Evolutionary conservation across 2,797 vertebrate species (phyloP).

Genomic region (Chromis chromis): DNA sequence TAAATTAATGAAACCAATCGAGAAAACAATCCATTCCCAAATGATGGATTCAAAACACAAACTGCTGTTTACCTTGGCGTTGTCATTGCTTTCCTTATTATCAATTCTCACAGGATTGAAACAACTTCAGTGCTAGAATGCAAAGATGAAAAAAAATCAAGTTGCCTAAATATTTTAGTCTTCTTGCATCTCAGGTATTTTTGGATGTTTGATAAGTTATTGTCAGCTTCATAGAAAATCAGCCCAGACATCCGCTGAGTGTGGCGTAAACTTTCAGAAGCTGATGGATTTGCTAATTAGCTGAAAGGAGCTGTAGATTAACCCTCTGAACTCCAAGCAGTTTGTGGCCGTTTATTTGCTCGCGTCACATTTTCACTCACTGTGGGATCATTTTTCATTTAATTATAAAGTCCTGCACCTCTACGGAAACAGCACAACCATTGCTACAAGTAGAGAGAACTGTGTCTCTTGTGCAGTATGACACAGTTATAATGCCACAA

Average conservation of each 20-base stretch:
- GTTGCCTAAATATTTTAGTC: constrained; percentile 33
- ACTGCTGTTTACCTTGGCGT: constrained; percentile 71
- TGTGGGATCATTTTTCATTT: no score
- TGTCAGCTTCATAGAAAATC: constrained; percentile 18
- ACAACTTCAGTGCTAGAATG: constrained; percentile 60
- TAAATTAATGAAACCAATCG: constrained; percentile 80
- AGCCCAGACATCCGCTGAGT: constrained; percentile 20
- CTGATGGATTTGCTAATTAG: constrained; percentile 23
- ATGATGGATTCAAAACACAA: constrained; percentile 78
- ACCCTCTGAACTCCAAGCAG: not conserved
- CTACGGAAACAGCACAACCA: no score
- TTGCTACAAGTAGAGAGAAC: no score
- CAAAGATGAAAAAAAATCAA: constrained; percentile 48
- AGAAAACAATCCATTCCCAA: constrained; percentile 79
- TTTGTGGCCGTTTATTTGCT: no score
- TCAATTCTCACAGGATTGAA: constrained; percentile 62
- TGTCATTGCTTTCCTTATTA: constrained; percentile 69
- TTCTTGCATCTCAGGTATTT: constrained; percentile 22
- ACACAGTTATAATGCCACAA: no score
- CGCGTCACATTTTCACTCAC: no score
- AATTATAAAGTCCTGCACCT: no score
- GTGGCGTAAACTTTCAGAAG: constrained; percentile 12
- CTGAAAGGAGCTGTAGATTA: constrained; percentile 12
- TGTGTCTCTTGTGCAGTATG: no score
- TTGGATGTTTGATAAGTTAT: constrained; percentile 22